Conservation (phyloP, 2,888 invertebrate species). For the Eurytoma californica region DNA sequence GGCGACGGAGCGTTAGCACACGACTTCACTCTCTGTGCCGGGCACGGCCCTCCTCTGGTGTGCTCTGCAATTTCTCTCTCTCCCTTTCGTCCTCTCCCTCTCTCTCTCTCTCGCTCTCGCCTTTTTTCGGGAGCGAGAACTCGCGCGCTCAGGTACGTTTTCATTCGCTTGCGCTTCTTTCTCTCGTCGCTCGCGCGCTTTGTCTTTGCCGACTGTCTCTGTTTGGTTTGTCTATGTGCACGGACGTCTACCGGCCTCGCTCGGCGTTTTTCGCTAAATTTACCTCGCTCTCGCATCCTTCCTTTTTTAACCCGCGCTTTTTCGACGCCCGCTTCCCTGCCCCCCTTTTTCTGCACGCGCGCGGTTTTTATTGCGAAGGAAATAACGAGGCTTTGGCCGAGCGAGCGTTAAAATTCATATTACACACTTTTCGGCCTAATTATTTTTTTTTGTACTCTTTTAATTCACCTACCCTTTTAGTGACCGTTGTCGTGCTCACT, state of each 20-base stretch:
- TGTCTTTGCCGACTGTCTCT: slow-evolving; percentile 25
- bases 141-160: slow-evolving; percentile 5
- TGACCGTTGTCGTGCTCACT: not conserved
- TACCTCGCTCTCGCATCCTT: slow-evolving; percentile 23
- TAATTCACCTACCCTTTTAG: no score
- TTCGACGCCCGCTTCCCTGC: slow-evolving; percentile 59
- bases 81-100: not conserved
- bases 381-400: not conserved
- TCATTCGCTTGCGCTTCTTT: slow-evolving; percentile 32
- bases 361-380: no score
- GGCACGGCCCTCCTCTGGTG: not conserved
- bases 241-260: not conserved
- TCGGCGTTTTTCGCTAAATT: slow-evolving; percentile 48
- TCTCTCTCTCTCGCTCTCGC: not conserved
- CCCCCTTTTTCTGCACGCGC: no score
- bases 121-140: no score
- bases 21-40: not conserved
- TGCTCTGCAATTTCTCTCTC: not conserved
- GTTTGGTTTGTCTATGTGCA: slow-evolving; percentile 33
- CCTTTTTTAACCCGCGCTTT: not conserved
- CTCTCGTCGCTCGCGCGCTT: slow-evolving; percentile 11
- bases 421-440: no score
- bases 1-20: slow-evolving; percentile 32
- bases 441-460: no score
- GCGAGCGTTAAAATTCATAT: no score